Evolutionary conservation across 2,113 vertebrate species (phyloP), one percentile per base, ranked within the genome.

Genomic region (Psilopsiagon aymara): DNA sequence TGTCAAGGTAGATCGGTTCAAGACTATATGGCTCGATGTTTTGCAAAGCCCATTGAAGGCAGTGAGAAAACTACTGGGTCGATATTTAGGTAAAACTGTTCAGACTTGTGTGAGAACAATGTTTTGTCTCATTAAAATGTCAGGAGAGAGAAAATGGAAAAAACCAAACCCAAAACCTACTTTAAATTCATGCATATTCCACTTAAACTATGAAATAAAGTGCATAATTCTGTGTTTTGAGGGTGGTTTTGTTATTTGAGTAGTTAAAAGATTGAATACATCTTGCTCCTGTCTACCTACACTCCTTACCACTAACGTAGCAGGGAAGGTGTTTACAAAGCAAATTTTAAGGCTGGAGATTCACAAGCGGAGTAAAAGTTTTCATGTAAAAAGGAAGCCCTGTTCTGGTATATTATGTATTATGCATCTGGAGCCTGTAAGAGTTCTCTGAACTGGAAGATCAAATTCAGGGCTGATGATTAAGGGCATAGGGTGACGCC

Each of bases 1-100:
- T 44, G 13, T 49, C 53, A 0, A 6, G 3, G n/a, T 6, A 27
- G 33, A 6, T 25, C 2, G 13, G 6, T 0, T 19, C 46, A 2
- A 33, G 57, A 27, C 11, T 18, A 0, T 1, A 4, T 1, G 24
- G 11, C n/a, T 35, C 19, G 51, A 11, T 39, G 44, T 14, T 51
- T 3, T 49, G 46, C 51, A 62, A 10, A 76, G 47, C 44, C 46
- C 25, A 0, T 4, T 28, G 57, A 55, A 46, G 39, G 52, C 66
- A 28, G 29, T 33, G 68, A 28, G 52, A 53, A 13, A 43, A 16
- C 37, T 43, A 57, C 21, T 6, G 4, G 10, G 17, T 35, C 27
- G 15, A 9, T 10, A 2, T 27, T 44, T 15, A 27, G 33, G 29
- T 31, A 20, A 18, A 76, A 46, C 14, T 29, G 3, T 15, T 49